A percentile compares a stretch with the other conserved stretches of the same genome.
Evolutionary conservation across 1,140 invertebrate species (phyloP).

Genomic region (Drosophila sproati): DNA sequence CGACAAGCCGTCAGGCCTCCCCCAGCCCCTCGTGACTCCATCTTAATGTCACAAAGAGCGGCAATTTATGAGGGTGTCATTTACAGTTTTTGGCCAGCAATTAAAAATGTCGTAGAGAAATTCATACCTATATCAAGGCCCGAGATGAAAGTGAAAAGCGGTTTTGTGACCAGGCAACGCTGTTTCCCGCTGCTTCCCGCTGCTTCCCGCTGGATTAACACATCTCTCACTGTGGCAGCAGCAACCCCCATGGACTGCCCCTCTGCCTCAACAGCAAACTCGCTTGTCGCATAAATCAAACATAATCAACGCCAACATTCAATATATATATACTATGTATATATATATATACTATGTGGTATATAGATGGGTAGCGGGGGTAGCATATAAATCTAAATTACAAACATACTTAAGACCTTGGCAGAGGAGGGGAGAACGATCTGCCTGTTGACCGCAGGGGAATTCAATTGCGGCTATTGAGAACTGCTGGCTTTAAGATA

Average conservation of each 20-base stretch:
- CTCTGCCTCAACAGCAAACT: slow-evolving; percentile 1
- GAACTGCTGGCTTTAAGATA: slow-evolving; percentile 49
- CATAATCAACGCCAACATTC: slow-evolving; percentile 75
- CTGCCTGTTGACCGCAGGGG: slow-evolving; percentile 47
- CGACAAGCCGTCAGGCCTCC: background rate
- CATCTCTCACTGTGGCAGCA: slow-evolving; percentile 33
- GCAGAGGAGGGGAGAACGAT: background rate
- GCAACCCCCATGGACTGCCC: slow-evolving; percentile 49
- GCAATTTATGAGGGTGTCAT: slow-evolving; percentile 66
- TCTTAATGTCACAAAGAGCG: slow-evolving; percentile 23
- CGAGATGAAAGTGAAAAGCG: slow-evolving; percentile 43
- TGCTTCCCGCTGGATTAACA: slow-evolving; percentile 59
- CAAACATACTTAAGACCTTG: slow-evolving; percentile 37
- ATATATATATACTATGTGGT: slow-evolving; percentile 26
- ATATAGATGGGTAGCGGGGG: background rate
- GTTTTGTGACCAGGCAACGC: slow-evolving; percentile 6
- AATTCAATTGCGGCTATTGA: slow-evolving; percentile 40
- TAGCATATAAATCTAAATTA: slow-evolving; percentile 76
- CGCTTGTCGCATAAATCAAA: slow-evolving; percentile 74
- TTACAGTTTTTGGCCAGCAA: slow-evolving; percentile 60
- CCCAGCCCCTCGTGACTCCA: slow-evolving; percentile 17
- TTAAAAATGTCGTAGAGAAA: slow-evolving; percentile 53
- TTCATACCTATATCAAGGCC: slow-evolving; percentile 35
- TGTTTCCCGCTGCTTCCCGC: background rate
- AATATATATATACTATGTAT: slow-evolving; percentile 47